phyloP scores from a whole-genome alignment of 2,888 invertebrate genomes.

The Drosophila sordidula region DNA sequence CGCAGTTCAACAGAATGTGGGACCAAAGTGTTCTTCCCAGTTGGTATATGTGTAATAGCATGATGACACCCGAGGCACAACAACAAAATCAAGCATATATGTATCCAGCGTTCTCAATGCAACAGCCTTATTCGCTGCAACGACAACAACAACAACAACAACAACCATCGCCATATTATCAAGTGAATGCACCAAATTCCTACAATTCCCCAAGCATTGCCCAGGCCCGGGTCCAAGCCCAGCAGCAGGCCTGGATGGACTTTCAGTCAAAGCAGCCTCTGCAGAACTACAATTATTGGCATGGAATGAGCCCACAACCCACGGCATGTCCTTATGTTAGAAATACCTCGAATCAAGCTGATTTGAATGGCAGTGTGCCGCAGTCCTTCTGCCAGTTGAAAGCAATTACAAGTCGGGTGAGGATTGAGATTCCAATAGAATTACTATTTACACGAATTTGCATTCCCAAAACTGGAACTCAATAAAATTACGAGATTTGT shows the following conservation, averaged over 20 bases:
- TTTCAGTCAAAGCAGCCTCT: slow-evolving; percentile 12
- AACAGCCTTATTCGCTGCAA: slow-evolving; percentile 9
- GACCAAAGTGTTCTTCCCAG: not conserved
- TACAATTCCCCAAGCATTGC: not conserved
- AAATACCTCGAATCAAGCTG: not conserved
- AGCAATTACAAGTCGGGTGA: too few relatives aligned
- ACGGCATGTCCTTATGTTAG: not conserved
- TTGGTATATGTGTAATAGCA: slow-evolving; percentile 7
- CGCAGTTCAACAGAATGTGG: slow-evolving; percentile 6
- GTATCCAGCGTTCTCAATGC: not conserved
- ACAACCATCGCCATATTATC: slow-evolving; percentile 10
- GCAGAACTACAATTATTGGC: slow-evolving; percentile 15
- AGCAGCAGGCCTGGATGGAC: not conserved
- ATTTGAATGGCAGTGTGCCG: slow-evolving; percentile 3
- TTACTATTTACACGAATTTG: too few relatives aligned
- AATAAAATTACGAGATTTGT: too few relatives aligned
- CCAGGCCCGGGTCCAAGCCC: not conserved
- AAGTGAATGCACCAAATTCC: not conserved
- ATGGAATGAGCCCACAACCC: slow-evolving; percentile 9
- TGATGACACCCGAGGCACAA: not conserved
- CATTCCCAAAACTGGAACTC: too few relatives aligned
- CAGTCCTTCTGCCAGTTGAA: too few relatives aligned
- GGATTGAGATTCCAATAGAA: too few relatives aligned
- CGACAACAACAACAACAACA: slow-evolving; percentile 14
- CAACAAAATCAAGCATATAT: slow-evolving; percentile 5